Conservation (phyloP, 2,888 invertebrate species). For the Listrodromus nycthemerus region DNA sequence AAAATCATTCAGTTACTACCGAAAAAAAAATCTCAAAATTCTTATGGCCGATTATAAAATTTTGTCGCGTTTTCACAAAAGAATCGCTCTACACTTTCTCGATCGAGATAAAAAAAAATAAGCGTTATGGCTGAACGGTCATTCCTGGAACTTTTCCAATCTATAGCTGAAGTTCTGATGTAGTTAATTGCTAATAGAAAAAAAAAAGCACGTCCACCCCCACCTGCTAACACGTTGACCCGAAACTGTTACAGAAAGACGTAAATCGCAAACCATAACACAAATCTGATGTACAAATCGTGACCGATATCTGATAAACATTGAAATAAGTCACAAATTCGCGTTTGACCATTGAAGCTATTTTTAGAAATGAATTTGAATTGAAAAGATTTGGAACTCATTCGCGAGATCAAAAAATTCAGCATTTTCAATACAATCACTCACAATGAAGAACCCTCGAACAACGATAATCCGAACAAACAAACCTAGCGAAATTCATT, state of each 20-base stretch:
- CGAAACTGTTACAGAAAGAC: constrained; percentile 1
- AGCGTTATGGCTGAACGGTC: not conserved
- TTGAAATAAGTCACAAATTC: constrained; percentile 30
- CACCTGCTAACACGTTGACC: constrained; percentile 22
- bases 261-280: constrained; percentile 7
- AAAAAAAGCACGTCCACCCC: constrained; percentile 21
- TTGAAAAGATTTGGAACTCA: not conserved
- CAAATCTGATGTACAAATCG: not conserved
- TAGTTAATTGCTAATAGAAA: constrained; percentile 24
- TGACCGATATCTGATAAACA: constrained; percentile 5
- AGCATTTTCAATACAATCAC: constrained; percentile 6
- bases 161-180: constrained; percentile 54
- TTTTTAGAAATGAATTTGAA: not conserved
- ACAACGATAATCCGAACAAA: constrained; percentile 47
- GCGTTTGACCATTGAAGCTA: not conserved
- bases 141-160: constrained; percentile 49
- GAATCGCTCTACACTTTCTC: not conserved
- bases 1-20: not conserved
- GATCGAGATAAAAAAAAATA: not conserved
- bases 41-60: not conserved
- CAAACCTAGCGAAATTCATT: constrained; percentile 49
- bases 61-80: not conserved
- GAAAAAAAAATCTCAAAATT: constrained; percentile 14
- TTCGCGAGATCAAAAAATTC: constrained; percentile 6
- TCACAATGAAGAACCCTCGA: not conserved